Evolutionary conservation across 1,140 invertebrate species (phyloP).

Genomic region (Drosophila paulistorum): DNA sequence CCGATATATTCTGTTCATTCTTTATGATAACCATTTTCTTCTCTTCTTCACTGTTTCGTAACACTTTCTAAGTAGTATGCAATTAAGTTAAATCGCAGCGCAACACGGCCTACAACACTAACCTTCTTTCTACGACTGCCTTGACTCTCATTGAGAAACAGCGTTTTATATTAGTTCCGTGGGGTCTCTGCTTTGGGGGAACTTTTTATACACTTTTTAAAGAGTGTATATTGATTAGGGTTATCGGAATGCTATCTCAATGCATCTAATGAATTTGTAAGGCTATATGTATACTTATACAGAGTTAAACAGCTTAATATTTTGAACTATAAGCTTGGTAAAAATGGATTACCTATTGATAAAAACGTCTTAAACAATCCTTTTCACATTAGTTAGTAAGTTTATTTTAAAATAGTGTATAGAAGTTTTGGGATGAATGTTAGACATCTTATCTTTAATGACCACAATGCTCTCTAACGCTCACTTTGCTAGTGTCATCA

Average conservation of each 20-base stretch:
- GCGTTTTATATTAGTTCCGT: conserved; percentile 35
- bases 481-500: conserved; percentile 32
- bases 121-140: conserved; percentile 27
- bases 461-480: conserved; percentile 26
- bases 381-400: too few species aligned
- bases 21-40: conserved; percentile 57
- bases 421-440: not conserved
- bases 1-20: conserved; percentile 60
- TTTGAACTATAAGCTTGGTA: too few species aligned
- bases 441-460: not conserved
- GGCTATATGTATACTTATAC: too few species aligned
- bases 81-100: not conserved
- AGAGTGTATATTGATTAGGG: not conserved
- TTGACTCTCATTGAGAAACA: not conserved
- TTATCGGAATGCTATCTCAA: not conserved
- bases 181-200: conserved; percentile 9
- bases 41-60: conserved; percentile 1
- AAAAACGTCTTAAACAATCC: too few species aligned
- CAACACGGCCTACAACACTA: conserved; percentile 5
- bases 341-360: too few species aligned
- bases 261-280: too few species aligned
- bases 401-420: not conserved
- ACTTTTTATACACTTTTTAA: not conserved
- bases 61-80: not conserved
- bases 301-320: too few species aligned